phyloP scores from a whole-genome alignment of 1,140 invertebrate genomes.

The Macrosteles quadrilineatus region DNA sequence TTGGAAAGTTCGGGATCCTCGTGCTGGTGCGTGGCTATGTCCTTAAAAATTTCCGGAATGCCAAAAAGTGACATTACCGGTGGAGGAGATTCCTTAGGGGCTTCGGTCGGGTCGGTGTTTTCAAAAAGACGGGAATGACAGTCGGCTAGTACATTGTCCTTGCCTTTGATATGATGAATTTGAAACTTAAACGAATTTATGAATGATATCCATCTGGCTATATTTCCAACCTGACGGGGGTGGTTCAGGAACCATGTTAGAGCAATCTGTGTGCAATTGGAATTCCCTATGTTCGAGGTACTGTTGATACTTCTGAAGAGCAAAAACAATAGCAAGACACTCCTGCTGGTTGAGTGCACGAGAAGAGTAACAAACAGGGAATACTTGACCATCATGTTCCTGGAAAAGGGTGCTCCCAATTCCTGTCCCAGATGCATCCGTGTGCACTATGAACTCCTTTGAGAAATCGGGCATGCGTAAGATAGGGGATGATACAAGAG shows the following conservation, averaged over 20 bases:
- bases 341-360: background rate
- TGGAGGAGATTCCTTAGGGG: background rate
- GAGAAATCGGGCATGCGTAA: background rate
- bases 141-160: background rate
- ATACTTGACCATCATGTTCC: background rate
- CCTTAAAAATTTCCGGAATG: background rate
- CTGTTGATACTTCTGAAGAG: background rate
- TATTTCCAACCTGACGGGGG: background rate
- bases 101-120: background rate
- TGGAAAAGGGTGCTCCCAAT: background rate
- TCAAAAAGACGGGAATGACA: slow-evolving; percentile 1
- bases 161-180: background rate
- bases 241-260: background rate
- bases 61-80: background rate
- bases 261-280: background rate
- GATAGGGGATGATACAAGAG: background rate
- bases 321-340: background rate
- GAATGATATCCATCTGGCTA: background rate
- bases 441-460: background rate
- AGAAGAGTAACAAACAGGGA: background rate
- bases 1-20: background rate
- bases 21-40: background rate
- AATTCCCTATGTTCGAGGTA: background rate
- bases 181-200: background rate
- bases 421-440: background rate